A percentile compares a stretch with the other conserved stretches of the same genome.
Evolutionary conservation across 23 tunicate genomes (phyloP).

Genomic region (Phallusia fumigata): DNA sequence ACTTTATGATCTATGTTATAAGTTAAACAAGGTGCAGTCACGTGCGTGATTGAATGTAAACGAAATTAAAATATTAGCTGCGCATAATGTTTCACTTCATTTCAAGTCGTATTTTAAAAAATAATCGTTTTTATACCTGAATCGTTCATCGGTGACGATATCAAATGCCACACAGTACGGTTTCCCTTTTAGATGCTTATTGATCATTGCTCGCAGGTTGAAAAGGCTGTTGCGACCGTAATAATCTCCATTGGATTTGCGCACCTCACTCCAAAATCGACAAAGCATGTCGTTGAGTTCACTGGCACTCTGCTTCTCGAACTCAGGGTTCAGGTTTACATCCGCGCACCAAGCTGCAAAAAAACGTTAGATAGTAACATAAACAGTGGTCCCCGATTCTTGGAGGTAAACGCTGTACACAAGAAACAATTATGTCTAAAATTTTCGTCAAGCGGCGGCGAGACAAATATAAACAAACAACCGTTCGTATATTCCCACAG

Average conservation of each 20-base stretch:
- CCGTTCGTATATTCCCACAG: background rate
- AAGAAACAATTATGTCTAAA: too few relatives aligned
- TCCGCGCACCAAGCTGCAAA: constrained; percentile 90
- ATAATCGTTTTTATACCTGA: constrained; percentile 63
- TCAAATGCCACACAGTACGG: constrained; percentile 83
- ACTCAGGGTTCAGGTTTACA: constrained; percentile 28
- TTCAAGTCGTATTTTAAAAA: too few relatives aligned
- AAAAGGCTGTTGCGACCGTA: constrained; percentile 89
- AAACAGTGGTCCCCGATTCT: constrained; percentile 4
- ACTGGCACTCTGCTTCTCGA: constrained; percentile 55
- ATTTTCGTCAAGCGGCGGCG: background rate
- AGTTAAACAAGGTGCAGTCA: too few relatives aligned
- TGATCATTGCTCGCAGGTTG: constrained; percentile 96
- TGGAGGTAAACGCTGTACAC: too few relatives aligned
- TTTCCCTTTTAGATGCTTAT: constrained; percentile 93
- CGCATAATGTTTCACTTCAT: too few relatives aligned
- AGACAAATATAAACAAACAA: background rate
- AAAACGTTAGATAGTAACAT: background rate
- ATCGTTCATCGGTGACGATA: constrained; percentile 91
- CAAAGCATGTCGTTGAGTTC: constrained; percentile 66
- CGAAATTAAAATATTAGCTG: too few relatives aligned
- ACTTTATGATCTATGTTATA: too few relatives aligned
- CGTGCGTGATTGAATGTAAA: too few relatives aligned
- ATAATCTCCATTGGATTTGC: constrained; percentile 91
- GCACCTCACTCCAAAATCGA: constrained; percentile 80